phyloP scores from a whole-genome alignment of 2,797 vertebrate genomes.

The Caiman crocodilus region DNA sequence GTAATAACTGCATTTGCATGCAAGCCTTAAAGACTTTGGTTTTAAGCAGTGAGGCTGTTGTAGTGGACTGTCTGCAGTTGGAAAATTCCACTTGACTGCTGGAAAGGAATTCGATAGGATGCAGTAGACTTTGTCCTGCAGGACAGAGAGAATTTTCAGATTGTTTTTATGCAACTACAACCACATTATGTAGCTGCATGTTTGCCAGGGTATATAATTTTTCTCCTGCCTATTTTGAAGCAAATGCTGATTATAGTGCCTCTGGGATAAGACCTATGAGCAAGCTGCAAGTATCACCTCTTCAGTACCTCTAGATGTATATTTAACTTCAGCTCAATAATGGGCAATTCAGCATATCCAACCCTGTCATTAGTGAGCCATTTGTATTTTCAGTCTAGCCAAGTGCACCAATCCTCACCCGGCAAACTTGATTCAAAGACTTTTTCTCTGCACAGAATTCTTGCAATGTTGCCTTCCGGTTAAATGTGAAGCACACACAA shows the following conservation, averaged over 20 bases:
- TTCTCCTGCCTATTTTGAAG: constrained; percentile 9
- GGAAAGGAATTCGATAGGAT: too few species aligned
- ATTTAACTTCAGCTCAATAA: background rate
- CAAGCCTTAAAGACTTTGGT: too few species aligned
- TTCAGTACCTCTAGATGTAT: background rate
- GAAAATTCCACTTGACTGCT: too few species aligned
- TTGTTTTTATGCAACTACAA: too few species aligned
- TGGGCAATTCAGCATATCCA: background rate
- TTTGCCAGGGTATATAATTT: constrained; percentile 12
- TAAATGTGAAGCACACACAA: background rate
- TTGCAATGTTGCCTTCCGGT: background rate
- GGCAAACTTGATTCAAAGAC: too few species aligned
- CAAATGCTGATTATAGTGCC: constrained; percentile 17
- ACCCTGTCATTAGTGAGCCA: background rate
- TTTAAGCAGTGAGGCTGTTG: too few species aligned
- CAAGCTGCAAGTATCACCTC: background rate
- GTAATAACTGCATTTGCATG: too few species aligned
- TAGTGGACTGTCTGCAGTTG: too few species aligned
- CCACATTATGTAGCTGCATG: background rate
- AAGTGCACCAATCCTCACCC: too few species aligned
- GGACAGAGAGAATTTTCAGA: too few species aligned
- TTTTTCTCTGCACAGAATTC: too few species aligned
- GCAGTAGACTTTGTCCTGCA: too few species aligned
- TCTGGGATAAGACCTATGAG: constrained; percentile 27
- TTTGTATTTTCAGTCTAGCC: background rate